These are phyloP conservation scores for Silurus glanis DNA, from an alignment of 2,113 vertebrate species.

Conservation along the genomic window DNA sequence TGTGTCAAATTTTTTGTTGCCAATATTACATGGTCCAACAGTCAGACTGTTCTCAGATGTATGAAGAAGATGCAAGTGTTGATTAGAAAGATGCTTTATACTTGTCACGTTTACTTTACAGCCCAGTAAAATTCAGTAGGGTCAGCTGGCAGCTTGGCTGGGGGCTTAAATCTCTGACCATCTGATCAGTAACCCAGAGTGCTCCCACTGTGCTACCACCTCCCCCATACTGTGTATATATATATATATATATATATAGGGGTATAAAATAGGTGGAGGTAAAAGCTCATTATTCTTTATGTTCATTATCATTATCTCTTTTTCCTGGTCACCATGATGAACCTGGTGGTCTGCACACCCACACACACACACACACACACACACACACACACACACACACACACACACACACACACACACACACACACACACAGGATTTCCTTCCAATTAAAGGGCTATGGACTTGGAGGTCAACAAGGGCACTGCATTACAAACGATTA, in stretches of 20 bases:
- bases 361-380: conserved; percentile 1
- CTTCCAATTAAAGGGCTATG: background rate
- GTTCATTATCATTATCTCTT: background rate
- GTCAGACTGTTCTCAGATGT: conserved; percentile 41
- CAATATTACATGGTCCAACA: conserved; percentile 50
- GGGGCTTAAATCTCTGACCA: too few relatives aligned
- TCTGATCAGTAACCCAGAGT: too few relatives aligned
- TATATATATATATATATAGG: too few relatives aligned
- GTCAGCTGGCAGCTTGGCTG: too few relatives aligned
- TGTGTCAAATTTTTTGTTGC: conserved; percentile 61
- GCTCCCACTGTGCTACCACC: too few relatives aligned
- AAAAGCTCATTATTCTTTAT: background rate
- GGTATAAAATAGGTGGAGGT: background rate
- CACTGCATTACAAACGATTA: background rate
- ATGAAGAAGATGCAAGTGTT: conserved; percentile 39
- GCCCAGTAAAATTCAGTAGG: too few relatives aligned
- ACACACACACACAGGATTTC: background rate
- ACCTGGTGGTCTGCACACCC: background rate
- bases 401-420: background rate
- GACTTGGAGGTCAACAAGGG: conserved; percentile 14
- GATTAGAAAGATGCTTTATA: background rate
- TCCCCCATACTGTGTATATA: too few relatives aligned
- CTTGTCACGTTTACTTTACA: too few relatives aligned
- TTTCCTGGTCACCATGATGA: background rate
- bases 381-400: background rate